Base-by-base conservation (phyloP, 2,113 vertebrate genomes). In the Emydocephalus ijimae region DNA sequence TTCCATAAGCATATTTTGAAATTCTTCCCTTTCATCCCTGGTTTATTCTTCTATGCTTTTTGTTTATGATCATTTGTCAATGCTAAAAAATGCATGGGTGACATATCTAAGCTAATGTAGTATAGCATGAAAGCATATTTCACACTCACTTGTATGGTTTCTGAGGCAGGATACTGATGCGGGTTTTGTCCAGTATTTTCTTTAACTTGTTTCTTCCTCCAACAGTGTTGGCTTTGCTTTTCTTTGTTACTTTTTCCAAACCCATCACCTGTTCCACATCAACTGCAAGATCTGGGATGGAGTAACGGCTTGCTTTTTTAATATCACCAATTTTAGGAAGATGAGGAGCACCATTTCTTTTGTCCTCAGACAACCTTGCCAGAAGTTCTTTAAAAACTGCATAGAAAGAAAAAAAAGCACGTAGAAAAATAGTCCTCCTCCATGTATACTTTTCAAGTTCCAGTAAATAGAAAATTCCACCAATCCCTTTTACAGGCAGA, bases 171-270 rank as follows among this genome's bases (percentile, higher is more conserved):
- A 99, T 99, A 96, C 99, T 99, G 95, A 99, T 99, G 94, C 99
- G 98, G 1, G 99, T 99, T 98, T 99, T 99, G 98, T 99, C 99
- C 0, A 99, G 98, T 95, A 99, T 99, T 98, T 99, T 99, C 97
- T 99, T 99, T 55, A 99, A 97, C 94, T 99, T 99, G 97, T 99
- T 99, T 96, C 99, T 98, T 90, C 99, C 99, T 24, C 99, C 99
- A 93, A 99, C 99, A 1, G 99, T 98, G 96, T 99, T 99, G 95
- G 98, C 98, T 97, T 99, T 99, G 64, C 98, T 98, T 91, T 99
- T 99, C 97, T 99, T 99, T 97, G 98, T 99, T 93, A 98, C 98
- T 97, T 99, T 99, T 97, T 99, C 99, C 95, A 99, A 98, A 92
- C 98, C 98, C 97, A 99, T 99, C 91, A 99, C 99, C 97, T 99